Evolutionary conservation across 2,888 invertebrate species (phyloP).

Genomic region (Nowickia ferox): DNA sequence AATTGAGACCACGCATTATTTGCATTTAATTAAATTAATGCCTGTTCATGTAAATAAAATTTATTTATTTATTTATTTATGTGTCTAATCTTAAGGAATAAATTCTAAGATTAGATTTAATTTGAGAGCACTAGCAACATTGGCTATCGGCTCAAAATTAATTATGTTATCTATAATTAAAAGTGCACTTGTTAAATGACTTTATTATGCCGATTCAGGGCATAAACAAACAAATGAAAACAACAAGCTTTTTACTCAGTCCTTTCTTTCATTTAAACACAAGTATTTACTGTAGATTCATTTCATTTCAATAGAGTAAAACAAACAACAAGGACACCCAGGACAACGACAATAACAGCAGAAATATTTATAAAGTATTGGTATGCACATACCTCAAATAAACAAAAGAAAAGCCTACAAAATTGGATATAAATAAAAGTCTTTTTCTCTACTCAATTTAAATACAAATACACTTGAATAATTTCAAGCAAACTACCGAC

Average conservation of each 20-base stretch:
- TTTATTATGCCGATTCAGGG: conserved; percentile 39
- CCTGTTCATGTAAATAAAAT: conserved; percentile 25
- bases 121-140: too few species aligned
- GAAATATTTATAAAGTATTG: conserved; percentile 1
- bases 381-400: conserved; percentile 5
- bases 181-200: conserved; percentile 43
- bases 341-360: conserved; percentile 16
- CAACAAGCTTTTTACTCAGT: conserved; percentile 1
- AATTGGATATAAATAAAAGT: conserved; percentile 20
- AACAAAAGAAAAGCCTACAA: conserved; percentile 41
- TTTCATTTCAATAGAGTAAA: conserved; percentile 49
- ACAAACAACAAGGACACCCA: conserved; percentile 41
- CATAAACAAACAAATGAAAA: conserved; percentile 3
- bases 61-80: too few species aligned
- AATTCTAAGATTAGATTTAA: too few species aligned
- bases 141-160: too few species aligned
- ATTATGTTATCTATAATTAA: conserved; percentile 46
- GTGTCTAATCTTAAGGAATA: too few species aligned
- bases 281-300: conserved; percentile 39
- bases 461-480: conserved; percentile 31
- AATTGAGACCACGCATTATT: conserved; percentile 26
- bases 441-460: not conserved
- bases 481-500: conserved; percentile 12
- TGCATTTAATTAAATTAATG: conserved; percentile 58
- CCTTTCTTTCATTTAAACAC: conserved; percentile 8